A percentile compares a stretch with the other conserved stretches of the same genome.
Conservation (phyloP, 2,113 vertebrate genomes). For the Equus przewalskii region DNA sequence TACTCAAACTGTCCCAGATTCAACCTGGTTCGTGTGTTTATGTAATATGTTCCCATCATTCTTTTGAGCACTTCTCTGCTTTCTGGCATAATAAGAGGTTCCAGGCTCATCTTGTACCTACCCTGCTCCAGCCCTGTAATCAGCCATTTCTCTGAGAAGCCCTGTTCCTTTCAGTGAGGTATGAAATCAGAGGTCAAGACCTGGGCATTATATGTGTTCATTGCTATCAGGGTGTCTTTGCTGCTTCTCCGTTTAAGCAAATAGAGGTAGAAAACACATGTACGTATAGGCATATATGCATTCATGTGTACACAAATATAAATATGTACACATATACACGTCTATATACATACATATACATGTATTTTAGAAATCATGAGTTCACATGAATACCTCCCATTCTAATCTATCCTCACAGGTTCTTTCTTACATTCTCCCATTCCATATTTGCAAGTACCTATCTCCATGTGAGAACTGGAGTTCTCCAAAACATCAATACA, state of each 20-base stretch:
- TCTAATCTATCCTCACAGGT: background rate
- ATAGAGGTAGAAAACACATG: background rate
- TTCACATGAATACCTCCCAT: background rate
- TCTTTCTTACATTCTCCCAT: slow-evolving; percentile 22
- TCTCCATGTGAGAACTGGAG: background rate
- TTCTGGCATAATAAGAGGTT: background rate
- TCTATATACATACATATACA: background rate
- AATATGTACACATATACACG: background rate
- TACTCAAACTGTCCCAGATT: background rate
- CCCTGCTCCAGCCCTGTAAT: background rate
- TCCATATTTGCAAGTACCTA: background rate
- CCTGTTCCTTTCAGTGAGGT: background rate
- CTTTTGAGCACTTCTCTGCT: background rate
- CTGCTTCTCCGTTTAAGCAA: background rate
- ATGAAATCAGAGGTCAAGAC: background rate
- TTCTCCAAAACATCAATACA: slow-evolving; percentile 28
- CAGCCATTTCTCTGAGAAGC: background rate
- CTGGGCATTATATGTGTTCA: background rate
- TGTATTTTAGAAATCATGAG: slow-evolving; percentile 23
- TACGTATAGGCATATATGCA: background rate
- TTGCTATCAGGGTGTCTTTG: background rate
- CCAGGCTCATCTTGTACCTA: background rate
- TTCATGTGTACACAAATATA: background rate
- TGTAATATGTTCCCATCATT: background rate
- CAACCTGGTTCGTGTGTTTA: background rate